Percentiles rank a stretch among this genome's conserved stretches.
phyloP scores from a whole-genome alignment of 2,113 vertebrate species.

The Talpa occidentalis region DNA sequence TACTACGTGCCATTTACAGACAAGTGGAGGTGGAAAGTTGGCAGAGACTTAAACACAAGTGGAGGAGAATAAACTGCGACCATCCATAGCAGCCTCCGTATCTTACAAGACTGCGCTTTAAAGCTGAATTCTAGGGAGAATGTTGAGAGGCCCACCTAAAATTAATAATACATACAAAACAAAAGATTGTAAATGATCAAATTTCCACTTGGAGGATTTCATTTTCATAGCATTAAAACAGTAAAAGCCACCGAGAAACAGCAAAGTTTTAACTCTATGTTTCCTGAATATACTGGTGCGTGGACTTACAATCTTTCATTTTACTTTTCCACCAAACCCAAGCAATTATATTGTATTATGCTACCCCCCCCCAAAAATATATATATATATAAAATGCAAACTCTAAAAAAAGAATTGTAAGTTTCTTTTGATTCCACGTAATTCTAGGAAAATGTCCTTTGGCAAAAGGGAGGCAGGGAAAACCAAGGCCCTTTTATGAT shows the following conservation, averaged over 20 bases:
- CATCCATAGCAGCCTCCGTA: fast-evolving
- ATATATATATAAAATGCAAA: no score
- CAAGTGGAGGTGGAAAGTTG: background rate
- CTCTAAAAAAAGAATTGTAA: background rate
- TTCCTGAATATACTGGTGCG: background rate
- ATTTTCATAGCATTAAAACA: background rate
- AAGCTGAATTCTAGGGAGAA: background rate
- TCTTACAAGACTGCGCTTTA: background rate
- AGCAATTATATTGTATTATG: background rate
- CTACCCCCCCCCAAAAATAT: no score
- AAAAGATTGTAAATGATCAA: background rate
- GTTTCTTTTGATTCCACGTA: background rate
- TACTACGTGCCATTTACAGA: background rate
- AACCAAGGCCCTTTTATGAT: background rate
- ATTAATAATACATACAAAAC: background rate
- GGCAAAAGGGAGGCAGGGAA: background rate
- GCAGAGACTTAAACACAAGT: background rate
- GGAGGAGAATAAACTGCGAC: no score
- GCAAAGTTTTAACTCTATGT: background rate
- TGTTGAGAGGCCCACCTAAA: background rate
- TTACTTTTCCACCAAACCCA: background rate
- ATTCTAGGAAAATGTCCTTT: constrained; percentile 16
- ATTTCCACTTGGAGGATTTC: background rate
- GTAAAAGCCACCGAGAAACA: background rate
- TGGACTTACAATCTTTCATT: background rate